phyloP scores from a whole-genome alignment of 2,797 vertebrate genomes.

The Muscicapa striata region DNA sequence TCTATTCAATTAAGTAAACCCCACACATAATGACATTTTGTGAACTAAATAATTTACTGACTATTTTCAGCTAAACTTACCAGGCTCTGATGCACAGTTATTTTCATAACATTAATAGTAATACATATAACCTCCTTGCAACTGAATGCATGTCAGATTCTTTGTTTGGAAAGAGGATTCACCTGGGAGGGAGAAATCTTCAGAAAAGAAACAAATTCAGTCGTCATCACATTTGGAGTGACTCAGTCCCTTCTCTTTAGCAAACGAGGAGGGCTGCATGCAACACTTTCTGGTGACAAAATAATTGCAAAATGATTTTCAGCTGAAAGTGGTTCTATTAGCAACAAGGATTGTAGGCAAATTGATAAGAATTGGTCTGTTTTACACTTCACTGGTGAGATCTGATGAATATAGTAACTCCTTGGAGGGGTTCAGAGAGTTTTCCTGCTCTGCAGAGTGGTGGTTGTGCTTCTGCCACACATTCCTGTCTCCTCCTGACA shows the following conservation, averaged over 20 bases:
- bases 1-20: slow-evolving; percentile 86
- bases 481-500: neutral
- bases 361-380: slow-evolving; percentile 10
- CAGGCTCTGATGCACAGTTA: slow-evolving; percentile 66
- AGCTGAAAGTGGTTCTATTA: slow-evolving; percentile 28
- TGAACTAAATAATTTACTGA: slow-evolving; percentile 87
- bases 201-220: slow-evolving; percentile 45
- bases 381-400: slow-evolving; percentile 27
- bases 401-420: neutral
- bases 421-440: neutral
- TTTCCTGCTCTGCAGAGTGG: neutral
- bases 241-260: neutral
- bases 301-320: slow-evolving; percentile 40
- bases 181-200: slow-evolving; percentile 61
- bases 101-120: slow-evolving; percentile 73
- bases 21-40: slow-evolving; percentile 82
- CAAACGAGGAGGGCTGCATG: neutral
- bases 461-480: neutral
- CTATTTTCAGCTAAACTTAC: slow-evolving; percentile 74
- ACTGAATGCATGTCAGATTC: slow-evolving; percentile 43
- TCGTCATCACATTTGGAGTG: fast-evolving
- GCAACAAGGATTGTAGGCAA: neutral
- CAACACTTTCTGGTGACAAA: slow-evolving; percentile 12
- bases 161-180: slow-evolving; percentile 62
- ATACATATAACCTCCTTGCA: slow-evolving; percentile 29